Conservation (phyloP, 2,113 vertebrate genomes). For the Riparia riparia region DNA sequence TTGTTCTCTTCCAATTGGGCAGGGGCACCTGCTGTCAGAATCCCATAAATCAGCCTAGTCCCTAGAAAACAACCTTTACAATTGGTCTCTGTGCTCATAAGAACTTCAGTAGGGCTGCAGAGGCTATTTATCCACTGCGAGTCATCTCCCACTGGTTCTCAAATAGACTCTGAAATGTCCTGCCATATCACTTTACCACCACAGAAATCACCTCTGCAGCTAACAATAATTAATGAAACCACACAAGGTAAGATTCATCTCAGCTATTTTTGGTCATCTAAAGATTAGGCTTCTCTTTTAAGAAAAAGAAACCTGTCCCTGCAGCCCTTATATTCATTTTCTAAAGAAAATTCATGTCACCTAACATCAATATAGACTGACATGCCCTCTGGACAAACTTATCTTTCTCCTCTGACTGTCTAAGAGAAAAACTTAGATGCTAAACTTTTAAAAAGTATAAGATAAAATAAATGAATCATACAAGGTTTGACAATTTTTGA, state of each 20-base stretch:
- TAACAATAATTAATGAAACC: constrained; percentile 25
- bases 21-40: constrained; percentile 33
- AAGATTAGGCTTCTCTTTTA: not conserved
- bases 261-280: not conserved
- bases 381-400: not conserved
- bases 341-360: not conserved
- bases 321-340: not conserved
- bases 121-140: not conserved
- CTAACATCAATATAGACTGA: not conserved
- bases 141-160: not conserved
- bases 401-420: not conserved
- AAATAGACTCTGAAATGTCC: constrained; percentile 14
- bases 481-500: fast-evolving
- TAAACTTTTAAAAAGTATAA: not conserved
- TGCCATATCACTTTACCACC: constrained; percentile 7
- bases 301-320: not conserved
- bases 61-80: constrained; percentile 27
- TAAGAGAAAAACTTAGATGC: not conserved
- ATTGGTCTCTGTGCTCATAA: not conserved
- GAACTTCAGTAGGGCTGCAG: not conserved
- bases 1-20: not conserved
- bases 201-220: not conserved
- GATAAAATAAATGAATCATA: not conserved
- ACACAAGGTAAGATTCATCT: not conserved
- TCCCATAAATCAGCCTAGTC: constrained; percentile 11